Conservation (phyloP, 2,888 invertebrate genomes). For the Cantharis rufa region DNA sequence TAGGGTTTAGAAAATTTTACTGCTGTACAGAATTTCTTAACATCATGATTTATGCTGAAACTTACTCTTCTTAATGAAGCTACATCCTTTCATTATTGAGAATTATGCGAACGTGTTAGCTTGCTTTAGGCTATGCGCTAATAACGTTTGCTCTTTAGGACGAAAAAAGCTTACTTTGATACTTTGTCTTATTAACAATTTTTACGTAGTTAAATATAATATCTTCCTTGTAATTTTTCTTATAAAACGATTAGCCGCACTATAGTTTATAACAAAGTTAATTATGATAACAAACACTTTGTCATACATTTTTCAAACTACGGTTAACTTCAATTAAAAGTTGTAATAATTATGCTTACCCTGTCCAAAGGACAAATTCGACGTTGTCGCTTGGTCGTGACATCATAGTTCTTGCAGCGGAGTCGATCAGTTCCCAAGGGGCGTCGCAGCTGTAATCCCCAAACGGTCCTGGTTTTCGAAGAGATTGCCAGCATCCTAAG, state of each 20-base stretch:
- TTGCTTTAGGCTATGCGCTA: conserved; percentile 1
- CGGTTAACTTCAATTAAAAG: background rate
- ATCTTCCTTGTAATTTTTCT: background rate
- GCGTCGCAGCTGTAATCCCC: conserved; percentile 88
- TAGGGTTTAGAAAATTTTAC: conserved; percentile 18
- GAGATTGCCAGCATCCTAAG: conserved; percentile 53
- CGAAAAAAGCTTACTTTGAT: background rate
- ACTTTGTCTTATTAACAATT: background rate
- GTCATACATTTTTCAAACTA: background rate
- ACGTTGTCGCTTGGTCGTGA: conserved; percentile 82
- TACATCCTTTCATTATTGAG: conserved; percentile 17
- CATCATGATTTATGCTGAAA: conserved; percentile 17
- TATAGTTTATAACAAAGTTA: background rate
- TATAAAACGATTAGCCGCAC: too few species aligned
- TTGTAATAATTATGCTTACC: conserved; percentile 64
- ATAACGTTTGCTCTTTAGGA: background rate
- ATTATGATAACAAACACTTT: background rate
- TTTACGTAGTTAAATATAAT: background rate
- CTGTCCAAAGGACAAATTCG: conserved; percentile 93
- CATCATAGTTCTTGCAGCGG: conserved; percentile 86
- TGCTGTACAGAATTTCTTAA: conserved; percentile 19
- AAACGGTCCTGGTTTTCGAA: conserved; percentile 70
- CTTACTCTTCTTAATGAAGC: conserved; percentile 22
- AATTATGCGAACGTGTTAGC: conserved; percentile 14
- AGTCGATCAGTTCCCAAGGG: conserved; percentile 85